A percentile compares a stretch with the other conserved stretches of the same genome.
These are phyloP conservation scores for Fopius arisanus DNA, from an alignment of 1,140 invertebrate species.

Conservation along the genomic window DNA sequence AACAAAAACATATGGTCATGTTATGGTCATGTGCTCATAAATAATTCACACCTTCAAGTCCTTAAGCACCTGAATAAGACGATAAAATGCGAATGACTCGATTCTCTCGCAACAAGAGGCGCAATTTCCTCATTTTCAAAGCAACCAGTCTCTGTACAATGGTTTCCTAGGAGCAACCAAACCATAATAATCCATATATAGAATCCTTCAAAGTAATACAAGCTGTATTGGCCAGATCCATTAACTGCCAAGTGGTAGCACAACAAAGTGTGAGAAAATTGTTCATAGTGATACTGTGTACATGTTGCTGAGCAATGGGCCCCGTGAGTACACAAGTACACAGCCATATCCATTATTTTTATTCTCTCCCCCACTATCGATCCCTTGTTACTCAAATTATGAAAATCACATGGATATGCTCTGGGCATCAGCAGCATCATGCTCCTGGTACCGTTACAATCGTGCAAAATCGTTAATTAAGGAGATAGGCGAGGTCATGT, in stretches of 20 bases:
- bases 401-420: slow-evolving; percentile 20
- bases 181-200: background rate
- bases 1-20: background rate
- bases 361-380: background rate
- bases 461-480: slow-evolving; percentile 37
- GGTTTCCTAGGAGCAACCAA: background rate
- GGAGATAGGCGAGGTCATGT: slow-evolving; percentile 30
- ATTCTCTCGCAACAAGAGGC: slow-evolving; percentile 17
- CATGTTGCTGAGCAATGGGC: background rate
- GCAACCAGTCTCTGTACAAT: background rate
- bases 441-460: slow-evolving; percentile 28
- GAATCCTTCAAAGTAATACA: slow-evolving; percentile 7
- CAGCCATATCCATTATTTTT: background rate
- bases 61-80: slow-evolving; percentile 19
- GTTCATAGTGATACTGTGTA: background rate
- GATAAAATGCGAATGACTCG: slow-evolving; percentile 16
- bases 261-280: background rate
- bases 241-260: background rate
- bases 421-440: background rate
- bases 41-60: background rate
- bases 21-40: background rate
- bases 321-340: background rate
- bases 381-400: slow-evolving; percentile 18
- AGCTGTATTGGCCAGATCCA: background rate
- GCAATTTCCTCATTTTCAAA: slow-evolving; percentile 23